Conservation (phyloP, 2,888 invertebrate genomes). For the Drosophila flavopinicola region DNA sequence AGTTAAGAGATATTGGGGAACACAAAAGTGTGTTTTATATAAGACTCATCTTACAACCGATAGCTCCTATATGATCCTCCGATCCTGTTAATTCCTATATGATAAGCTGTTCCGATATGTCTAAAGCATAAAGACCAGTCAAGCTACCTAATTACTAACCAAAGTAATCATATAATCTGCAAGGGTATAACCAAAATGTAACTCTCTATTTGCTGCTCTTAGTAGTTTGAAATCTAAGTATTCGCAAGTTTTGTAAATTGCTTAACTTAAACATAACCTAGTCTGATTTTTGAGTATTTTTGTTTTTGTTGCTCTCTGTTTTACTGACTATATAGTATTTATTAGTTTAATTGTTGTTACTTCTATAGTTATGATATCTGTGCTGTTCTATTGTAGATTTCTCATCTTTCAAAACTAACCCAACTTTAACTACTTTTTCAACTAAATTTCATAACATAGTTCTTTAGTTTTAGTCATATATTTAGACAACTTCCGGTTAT, state of each 20-base stretch:
- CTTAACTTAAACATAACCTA: constrained; percentile 11
- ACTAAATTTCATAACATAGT: neutral
- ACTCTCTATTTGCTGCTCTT: neutral
- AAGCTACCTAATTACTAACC: too few species aligned
- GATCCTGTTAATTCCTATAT: too few species aligned
- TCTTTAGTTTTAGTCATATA: constrained; percentile 1
- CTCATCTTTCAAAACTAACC: neutral
- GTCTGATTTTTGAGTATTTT: constrained; percentile 29
- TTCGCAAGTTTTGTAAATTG: constrained; percentile 6
- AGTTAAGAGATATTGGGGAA: too few species aligned
- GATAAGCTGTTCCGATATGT: too few species aligned
- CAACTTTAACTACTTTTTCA: neutral
- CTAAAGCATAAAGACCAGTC: too few species aligned
- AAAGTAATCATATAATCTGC: too few species aligned
- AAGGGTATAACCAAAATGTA: too few species aligned
- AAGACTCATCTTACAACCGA: too few species aligned
- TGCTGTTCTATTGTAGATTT: neutral
- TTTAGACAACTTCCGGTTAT: constrained; percentile 32
- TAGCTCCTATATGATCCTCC: too few species aligned
- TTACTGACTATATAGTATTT: neutral
- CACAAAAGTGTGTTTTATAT: too few species aligned
- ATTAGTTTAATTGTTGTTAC: constrained; percentile 23
- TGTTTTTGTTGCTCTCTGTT: constrained; percentile 2
- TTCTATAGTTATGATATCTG: constrained; percentile 5
- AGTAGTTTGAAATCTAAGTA: neutral